Base-by-base conservation (phyloP, 2,888 invertebrate genomes). In the Hyppa rectilinea region DNA sequence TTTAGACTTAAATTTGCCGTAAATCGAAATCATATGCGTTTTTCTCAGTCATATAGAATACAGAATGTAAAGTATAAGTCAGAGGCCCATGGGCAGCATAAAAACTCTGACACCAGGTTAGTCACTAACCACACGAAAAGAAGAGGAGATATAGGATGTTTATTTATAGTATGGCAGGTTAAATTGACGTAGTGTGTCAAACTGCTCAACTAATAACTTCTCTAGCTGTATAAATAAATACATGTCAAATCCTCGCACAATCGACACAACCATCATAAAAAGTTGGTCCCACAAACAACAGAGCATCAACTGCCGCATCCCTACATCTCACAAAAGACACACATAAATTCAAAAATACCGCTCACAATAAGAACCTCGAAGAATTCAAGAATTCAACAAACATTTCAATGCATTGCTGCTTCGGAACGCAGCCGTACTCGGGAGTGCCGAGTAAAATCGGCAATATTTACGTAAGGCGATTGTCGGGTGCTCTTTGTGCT, bases 401-500 rank as follows among this genome's bases (percentile, higher is more conserved):
- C 78, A 82, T 82, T 74, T 73, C 74, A 75, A 83, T 85, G 71
- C 82, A 85, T 82, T 84, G 71, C 81, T 53, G 73, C 61, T 67
- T 62, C 58, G 71, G 68, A 63, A 76, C 66, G 65, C 72, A 69
- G 77, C 63, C 74, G 75, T 68, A 68, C 65, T 68, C 75, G 56
- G 26, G 59, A 66, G 55, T 38, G 64, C 29, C 56, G 80, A 78
- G 82, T 85, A 83, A 85, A 88, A 82, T 85, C 71, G 58, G 67
- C 76, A 70, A 77, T 88, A 88, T 88, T 88, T 87, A 82, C 84
- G 81, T 85, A 86, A 87, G 84, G 74, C 85, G 84, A 88, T 88
- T 89, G 89, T 88, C 75, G 75, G 55, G 73, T 61, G 78, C 62
- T 84, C 85, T 86, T 85, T 87, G 85, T 79, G 47, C 34, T 83